Conservation (phyloP, 2,888 invertebrate genomes). For the Hirtodrosophila histrioides region DNA sequence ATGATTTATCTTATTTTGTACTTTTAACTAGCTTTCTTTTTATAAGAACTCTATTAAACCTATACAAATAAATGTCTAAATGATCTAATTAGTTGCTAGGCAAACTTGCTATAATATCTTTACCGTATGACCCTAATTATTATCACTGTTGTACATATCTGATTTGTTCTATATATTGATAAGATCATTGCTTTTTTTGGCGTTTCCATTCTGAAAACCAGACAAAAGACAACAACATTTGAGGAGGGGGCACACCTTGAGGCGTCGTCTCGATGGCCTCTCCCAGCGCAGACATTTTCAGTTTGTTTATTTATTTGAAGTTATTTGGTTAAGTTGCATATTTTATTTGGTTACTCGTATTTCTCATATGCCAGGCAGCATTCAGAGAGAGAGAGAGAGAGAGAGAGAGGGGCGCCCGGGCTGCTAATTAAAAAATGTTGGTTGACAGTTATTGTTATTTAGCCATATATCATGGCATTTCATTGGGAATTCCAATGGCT, state of each 20-base stretch:
- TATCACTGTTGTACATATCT: slow-evolving; percentile 36
- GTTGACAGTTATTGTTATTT: slow-evolving; percentile 76
- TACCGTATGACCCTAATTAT: slow-evolving; percentile 32
- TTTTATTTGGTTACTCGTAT: slow-evolving; percentile 48
- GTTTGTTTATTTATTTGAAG: slow-evolving; percentile 52
- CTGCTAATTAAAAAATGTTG: slow-evolving; percentile 75
- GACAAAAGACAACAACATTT: slow-evolving; percentile 1
- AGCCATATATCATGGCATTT: slow-evolving; percentile 77
- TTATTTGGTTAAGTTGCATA: slow-evolving; percentile 59
- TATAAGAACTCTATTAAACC: too few species aligned
- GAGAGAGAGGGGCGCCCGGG: slow-evolving; percentile 32
- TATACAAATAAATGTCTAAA: too few species aligned
- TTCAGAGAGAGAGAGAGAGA: too few species aligned
- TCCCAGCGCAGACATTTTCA: slow-evolving; percentile 32
- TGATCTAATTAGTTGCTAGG: background rate
- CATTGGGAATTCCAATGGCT: slow-evolving; percentile 73
- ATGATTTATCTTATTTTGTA: too few species aligned
- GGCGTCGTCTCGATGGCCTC: slow-evolving; percentile 33
- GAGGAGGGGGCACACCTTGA: slow-evolving; percentile 52
- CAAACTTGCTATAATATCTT: slow-evolving; percentile 2
- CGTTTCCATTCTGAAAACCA: slow-evolving; percentile 11
- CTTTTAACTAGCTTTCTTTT: too few species aligned
- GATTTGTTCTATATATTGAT: slow-evolving; percentile 37
- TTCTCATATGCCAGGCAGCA: background rate
- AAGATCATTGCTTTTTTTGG: slow-evolving; percentile 28